Evolutionary conservation across 1,140 invertebrate species (phyloP), one percentile per base, ranked within the genome.

Genomic region (Microvelia longipes): DNA sequence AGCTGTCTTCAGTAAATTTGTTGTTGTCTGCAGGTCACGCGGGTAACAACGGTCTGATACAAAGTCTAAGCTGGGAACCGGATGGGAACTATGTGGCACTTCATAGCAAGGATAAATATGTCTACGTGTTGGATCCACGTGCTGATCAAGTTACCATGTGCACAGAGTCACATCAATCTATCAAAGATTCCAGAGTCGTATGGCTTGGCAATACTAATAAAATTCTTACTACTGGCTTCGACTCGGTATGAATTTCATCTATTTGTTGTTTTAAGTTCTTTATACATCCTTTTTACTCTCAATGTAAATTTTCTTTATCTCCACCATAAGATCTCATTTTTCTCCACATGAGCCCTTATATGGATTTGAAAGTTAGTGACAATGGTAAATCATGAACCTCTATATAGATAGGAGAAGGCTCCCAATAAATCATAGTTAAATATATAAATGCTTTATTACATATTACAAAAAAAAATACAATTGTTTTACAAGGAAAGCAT

Each of bases 141-240:
- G 82, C 82, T 0, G 77, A 85, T 0, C 79, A 82, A 71, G 82
- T 81, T 68, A 85, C 89, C 62, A 79, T 89, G 26, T 83, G 85
- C 72, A 81, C 85, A 1, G 86, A 86, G 69, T 91, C 90, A 76
- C 92, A 94, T 79, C 89, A 90, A 77, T 92, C 89, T 76, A 90
- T 94, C 66, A 94, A 94, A 79, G 94, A 96, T 77, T 94, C 92
- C 0, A 82, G 93, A 69, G 85, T 94, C 1, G 87, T 93, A 0
- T 97, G 93, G 92, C 80, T 96, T 0, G 92, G 91, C 24, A 88
- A 92, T 73, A 86, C 86, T 70, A 86, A 91, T 50, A 84, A 85
- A 73, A 87, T 97, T 71, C 77, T 96, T 0, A 93, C 92, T 1
- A 94, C 93, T 70, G 88, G 88, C 76, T 83, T 85, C 76, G 79